A percentile compares a stretch with the other conserved stretches of the same genome.
Evolutionary conservation across 2,888 invertebrate species (phyloP).

Genomic region (Acrocera orbiculus): DNA sequence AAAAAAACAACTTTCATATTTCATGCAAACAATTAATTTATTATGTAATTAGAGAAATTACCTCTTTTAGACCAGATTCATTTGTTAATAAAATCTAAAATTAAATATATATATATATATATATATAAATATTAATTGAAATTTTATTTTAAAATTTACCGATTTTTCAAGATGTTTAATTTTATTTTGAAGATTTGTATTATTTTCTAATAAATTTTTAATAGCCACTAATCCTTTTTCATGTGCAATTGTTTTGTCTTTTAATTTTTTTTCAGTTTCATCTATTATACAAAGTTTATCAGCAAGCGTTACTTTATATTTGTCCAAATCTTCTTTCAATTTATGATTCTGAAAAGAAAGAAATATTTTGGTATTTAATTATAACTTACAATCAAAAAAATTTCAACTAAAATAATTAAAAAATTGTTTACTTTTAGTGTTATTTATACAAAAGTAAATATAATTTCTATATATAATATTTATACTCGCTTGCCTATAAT

Average conservation of each 20-base stretch:
- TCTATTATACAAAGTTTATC: conserved; percentile 24
- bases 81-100: conserved; percentile 5
- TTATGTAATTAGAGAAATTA: no score
- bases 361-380: no score
- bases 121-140: neutral
- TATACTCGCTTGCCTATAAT: no score
- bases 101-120: neutral
- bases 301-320: conserved; percentile 21
- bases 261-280: conserved; percentile 21
- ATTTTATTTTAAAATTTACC: conserved; percentile 3
- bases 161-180: conserved; percentile 16
- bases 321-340: conserved; percentile 18
- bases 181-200: conserved; percentile 23
- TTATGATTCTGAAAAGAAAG: conserved; percentile 14
- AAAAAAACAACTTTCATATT: no score
- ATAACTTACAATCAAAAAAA: no score
- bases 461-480: no score
- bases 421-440: no score
- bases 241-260: conserved; percentile 20
- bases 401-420: no score
- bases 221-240: conserved; percentile 26
- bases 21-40: no score
- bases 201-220: conserved; percentile 22
- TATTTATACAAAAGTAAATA: no score
- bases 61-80: conserved; percentile 8